phyloP scores from a whole-genome alignment of 2,888 invertebrate genomes.

The Caradrina kadenii region DNA sequence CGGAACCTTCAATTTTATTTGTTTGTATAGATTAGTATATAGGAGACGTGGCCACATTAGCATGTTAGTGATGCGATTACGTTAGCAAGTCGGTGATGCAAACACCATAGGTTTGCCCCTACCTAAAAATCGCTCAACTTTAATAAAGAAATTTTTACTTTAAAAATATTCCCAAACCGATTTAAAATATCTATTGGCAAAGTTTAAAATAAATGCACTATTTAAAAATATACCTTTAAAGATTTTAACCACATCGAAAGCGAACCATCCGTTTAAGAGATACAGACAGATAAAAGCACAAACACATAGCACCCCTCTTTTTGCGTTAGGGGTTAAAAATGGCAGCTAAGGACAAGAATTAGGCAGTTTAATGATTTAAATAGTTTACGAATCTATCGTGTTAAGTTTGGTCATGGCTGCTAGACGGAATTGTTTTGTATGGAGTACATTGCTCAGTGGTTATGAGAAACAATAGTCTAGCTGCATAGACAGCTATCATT shows the following conservation, averaged over 20 bases:
- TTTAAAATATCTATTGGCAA: too few relatives aligned
- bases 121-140: too few relatives aligned
- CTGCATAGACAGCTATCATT: constrained; percentile 80
- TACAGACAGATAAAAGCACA: not conserved
- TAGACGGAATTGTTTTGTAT: constrained; percentile 51
- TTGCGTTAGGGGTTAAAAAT: not conserved
- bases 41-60: too few relatives aligned
- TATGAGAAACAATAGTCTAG: constrained; percentile 57
- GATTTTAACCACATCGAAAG: not conserved
- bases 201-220: too few relatives aligned
- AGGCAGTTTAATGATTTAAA: not conserved
- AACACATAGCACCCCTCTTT: not conserved
- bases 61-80: too few relatives aligned
- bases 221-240: not conserved
- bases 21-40: too few relatives aligned
- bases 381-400: not conserved
- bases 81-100: too few relatives aligned
- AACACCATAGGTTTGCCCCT: too few relatives aligned
- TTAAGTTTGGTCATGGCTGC: constrained; percentile 33
- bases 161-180: too few relatives aligned
- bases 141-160: too few relatives aligned
- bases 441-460: constrained; percentile 26
- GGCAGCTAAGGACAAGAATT: not conserved
- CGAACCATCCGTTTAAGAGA: not conserved
- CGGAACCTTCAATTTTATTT: too few relatives aligned